Percentiles rank a stretch among this genome's conserved stretches.
Evolutionary conservation across 2,888 invertebrate genomes (phyloP).

Genomic region (Ornithoptera priamus): DNA sequence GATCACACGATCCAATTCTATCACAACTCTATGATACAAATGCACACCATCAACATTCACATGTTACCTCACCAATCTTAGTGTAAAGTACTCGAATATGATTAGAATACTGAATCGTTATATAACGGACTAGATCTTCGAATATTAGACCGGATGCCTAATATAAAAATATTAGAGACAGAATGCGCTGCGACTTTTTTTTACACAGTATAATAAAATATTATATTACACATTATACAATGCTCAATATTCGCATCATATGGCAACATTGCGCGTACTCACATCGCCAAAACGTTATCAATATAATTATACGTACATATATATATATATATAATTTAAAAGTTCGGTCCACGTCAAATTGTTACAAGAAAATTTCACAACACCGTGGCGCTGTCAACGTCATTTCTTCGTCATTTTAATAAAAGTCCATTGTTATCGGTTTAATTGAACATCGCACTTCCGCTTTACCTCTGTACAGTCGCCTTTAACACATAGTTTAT

Average conservation of each 20-base stretch:
- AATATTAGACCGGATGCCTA: background rate
- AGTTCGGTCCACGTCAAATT: constrained; percentile 9
- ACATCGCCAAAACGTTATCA: background rate
- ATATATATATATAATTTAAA: constrained; percentile 8
- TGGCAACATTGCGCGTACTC: background rate
- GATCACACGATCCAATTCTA: background rate
- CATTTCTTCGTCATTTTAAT: background rate
- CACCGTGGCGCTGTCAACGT: background rate
- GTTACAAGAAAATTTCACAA: background rate
- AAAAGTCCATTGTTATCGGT: background rate
- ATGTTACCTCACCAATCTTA: no score
- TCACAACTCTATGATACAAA: no score
- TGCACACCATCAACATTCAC: no score
- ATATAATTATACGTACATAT: background rate
- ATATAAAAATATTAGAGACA: background rate
- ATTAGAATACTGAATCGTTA: background rate
- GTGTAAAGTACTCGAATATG: background rate
- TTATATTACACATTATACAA: constrained; percentile 1
- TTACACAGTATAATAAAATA: constrained; percentile 6
- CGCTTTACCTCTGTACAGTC: constrained; percentile 2
- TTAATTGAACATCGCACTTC: background rate
- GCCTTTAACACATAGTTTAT: background rate
- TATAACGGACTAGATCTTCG: background rate
- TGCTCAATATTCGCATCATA: background rate
- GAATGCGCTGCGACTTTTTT: constrained; percentile 1